These are phyloP conservation scores for Lasioglossum pauxillum DNA, from an alignment of 2,888 invertebrate species.

Conservation along the genomic window DNA sequence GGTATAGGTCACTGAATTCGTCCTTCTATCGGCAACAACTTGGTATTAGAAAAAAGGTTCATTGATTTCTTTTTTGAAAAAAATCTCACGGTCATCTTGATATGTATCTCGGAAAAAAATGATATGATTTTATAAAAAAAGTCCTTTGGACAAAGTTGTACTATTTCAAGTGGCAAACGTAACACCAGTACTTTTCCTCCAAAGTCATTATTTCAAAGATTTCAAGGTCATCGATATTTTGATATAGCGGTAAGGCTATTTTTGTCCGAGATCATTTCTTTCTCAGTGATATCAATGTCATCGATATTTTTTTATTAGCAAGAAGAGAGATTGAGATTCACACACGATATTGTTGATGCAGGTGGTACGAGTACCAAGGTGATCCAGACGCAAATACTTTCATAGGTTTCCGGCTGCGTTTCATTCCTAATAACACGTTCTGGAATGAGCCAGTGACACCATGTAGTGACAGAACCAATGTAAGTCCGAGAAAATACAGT, in stretches of 20 bases:
- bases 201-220: no score
- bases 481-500: slow-evolving; percentile 73
- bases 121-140: no score
- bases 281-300: neutral
- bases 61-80: no score
- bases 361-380: slow-evolving; percentile 89
- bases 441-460: slow-evolving; percentile 79
- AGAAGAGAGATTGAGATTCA: neutral
- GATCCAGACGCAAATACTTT: slow-evolving; percentile 85
- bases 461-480: slow-evolving; percentile 87
- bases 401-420: slow-evolving; percentile 88
- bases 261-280: neutral
- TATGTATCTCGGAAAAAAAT: no score
- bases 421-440: slow-evolving; percentile 81
- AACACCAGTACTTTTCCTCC: no score
- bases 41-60: no score
- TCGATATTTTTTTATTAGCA: neutral
- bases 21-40: no score
- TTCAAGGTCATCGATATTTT: neutral
- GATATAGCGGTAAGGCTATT: neutral
- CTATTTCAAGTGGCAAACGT: no score
- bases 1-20: no score
- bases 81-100: no score
- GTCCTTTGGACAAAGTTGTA: no score
- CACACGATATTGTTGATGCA: slow-evolving; percentile 70